Evolutionary conservation across 1,140 invertebrate genomes (phyloP).

Genomic region (Globodera rostochiensis): DNA sequence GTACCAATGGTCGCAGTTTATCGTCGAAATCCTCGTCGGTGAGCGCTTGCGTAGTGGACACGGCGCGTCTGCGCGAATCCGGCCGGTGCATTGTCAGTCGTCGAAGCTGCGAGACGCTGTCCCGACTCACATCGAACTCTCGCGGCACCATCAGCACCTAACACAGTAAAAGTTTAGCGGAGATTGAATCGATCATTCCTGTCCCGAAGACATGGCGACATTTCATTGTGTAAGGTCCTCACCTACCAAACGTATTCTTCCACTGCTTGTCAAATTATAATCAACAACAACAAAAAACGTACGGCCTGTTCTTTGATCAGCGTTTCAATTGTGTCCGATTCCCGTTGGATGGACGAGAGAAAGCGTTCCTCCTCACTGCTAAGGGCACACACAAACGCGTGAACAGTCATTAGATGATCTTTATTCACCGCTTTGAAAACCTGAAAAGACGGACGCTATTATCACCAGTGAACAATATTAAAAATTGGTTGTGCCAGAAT

Average conservation of each 20-base stretch:
- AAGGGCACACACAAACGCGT: conserved; percentile 52
- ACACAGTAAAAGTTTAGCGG: conserved; percentile 19
- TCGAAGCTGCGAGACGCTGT: conserved; percentile 47
- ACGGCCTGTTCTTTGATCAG: conserved; percentile 57
- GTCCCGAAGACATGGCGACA: too few relatives aligned
- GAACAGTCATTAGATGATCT: conserved; percentile 39
- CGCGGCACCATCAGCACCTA: conserved; percentile 59
- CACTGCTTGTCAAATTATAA: too few relatives aligned
- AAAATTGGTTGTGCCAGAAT: neutral
- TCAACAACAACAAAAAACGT: neutral
- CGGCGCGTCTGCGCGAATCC: conserved; percentile 35
- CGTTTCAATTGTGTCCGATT: conserved; percentile 50
- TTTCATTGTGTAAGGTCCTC: too few relatives aligned
- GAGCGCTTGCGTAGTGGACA: conserved; percentile 6
- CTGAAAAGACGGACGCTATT: conserved; percentile 33
- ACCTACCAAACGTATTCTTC: too few relatives aligned
- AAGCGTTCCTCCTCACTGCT: conserved; percentile 61
- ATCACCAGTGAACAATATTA: neutral
- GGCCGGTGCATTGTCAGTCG: conserved; percentile 32
- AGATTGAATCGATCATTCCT: too few relatives aligned
- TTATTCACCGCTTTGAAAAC: conserved; percentile 52
- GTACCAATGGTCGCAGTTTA: neutral
- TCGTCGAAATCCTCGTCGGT: neutral
- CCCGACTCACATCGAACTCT: conserved; percentile 56
- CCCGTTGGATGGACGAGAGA: conserved; percentile 46